phyloP scores from a whole-genome alignment of 2,888 invertebrate species.

The Caenorhabditis japonica region DNA sequence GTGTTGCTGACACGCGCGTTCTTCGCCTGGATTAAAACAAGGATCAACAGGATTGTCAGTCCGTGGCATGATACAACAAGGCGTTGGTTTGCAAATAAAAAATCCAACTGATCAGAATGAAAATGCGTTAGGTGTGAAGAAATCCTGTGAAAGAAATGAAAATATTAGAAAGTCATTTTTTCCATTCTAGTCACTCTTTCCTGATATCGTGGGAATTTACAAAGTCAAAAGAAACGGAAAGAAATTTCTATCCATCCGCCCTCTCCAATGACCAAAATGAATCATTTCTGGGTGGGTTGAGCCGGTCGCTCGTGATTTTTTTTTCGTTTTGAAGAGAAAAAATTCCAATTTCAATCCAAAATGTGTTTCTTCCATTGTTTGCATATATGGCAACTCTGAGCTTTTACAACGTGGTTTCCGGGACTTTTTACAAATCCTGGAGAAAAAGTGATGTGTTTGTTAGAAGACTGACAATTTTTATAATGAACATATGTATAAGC shows the following conservation, averaged over 20 bases:
- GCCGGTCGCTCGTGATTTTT: slow-evolving; percentile 1
- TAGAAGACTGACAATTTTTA: no score
- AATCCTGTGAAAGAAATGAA: slow-evolving; percentile 7
- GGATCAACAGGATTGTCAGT: no score
- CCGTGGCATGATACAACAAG: no score
- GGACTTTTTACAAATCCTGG: no score
- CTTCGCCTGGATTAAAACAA: slow-evolving; percentile 5
- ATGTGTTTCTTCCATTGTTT: slow-evolving; percentile 46
- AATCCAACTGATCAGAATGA: no score
- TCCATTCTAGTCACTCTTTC: slow-evolving; percentile 34
- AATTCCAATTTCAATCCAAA: slow-evolving; percentile 34
- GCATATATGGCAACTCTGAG: slow-evolving; percentile 23
- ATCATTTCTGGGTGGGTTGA: slow-evolving; percentile 40
- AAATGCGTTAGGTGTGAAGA: slow-evolving; percentile 12
- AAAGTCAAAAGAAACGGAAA: slow-evolving; percentile 11
- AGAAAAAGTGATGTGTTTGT: no score
- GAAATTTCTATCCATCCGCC: slow-evolving; percentile 4
- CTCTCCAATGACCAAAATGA: slow-evolving; percentile 29
- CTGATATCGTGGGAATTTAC: slow-evolving; percentile 39
- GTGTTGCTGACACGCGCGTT: slow-evolving; percentile 2
- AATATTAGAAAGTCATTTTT: no score
- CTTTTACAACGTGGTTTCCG: not conserved
- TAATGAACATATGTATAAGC: no score
- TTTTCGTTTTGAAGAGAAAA: not conserved
- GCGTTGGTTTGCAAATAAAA: no score